A percentile compares a stretch with the other conserved stretches of the same genome.
These are phyloP conservation scores for Merluccius polli DNA, from an alignment of 2,797 vertebrate genomes.

Conservation along the genomic window DNA sequence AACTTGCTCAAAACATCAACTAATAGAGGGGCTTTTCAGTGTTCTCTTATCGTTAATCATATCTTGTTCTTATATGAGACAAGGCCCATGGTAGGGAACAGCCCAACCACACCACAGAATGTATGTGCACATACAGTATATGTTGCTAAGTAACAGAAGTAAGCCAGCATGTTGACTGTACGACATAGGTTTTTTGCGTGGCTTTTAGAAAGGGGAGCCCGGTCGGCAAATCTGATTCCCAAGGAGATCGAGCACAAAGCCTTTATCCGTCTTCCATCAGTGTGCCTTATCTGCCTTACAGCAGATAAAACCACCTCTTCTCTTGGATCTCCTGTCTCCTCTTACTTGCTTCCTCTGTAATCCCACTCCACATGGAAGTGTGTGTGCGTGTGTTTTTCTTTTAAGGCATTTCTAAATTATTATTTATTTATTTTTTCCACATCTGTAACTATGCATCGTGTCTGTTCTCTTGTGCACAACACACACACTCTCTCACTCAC, in stretches of 20 bases:
- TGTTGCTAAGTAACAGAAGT: neutral
- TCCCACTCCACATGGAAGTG: slow-evolving; percentile 28
- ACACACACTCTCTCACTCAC: slow-evolving; percentile 14
- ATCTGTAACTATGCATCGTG: neutral
- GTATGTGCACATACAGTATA: neutral
- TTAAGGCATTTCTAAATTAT: neutral
- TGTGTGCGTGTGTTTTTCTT: slow-evolving; percentile 13
- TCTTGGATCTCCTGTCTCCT: slow-evolving; percentile 35
- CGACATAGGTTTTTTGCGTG: neutral
- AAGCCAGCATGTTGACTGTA: neutral
- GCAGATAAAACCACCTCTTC: slow-evolving; percentile 42
- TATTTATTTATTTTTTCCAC: slow-evolving; percentile 7
- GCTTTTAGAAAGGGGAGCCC: slow-evolving; percentile 32
- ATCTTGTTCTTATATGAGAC: neutral
- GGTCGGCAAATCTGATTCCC: slow-evolving; percentile 23
- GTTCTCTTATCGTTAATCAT: too few relatives aligned
- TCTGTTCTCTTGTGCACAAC: neutral
- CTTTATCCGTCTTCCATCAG: slow-evolving; percentile 38
- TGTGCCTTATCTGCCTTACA: slow-evolving; percentile 42
- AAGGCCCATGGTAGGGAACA: neutral
- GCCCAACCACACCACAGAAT: neutral
- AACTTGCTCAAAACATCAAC: neutral
- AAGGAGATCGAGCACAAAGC: slow-evolving; percentile 38
- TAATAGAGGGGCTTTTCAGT: neutral
- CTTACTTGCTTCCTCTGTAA: slow-evolving; percentile 41